Conservation (phyloP, 2,888 invertebrate genomes). For the Drosophila paucipuncta region DNA sequence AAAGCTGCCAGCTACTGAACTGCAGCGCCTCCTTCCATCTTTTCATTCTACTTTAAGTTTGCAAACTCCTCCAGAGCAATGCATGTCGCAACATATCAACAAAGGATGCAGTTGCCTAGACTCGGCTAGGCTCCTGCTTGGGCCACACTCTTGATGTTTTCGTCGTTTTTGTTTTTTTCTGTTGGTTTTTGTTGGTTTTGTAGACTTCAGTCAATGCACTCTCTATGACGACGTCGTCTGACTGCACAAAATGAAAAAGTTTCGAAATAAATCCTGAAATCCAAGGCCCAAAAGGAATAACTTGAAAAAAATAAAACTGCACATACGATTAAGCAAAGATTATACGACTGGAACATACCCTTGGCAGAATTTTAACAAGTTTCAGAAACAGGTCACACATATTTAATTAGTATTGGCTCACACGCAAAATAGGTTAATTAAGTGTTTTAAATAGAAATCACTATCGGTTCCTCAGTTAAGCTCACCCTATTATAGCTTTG, state of each 20-base stretch:
- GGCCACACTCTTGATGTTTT: conserved; percentile 50
- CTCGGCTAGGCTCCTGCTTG: conserved; percentile 5
- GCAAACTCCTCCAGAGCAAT: conserved; percentile 34
- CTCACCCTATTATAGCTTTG: no score
- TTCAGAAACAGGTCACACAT: background rate
- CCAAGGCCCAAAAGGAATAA: conserved; percentile 72
- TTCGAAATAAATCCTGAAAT: conserved; percentile 67
- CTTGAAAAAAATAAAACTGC: conserved; percentile 61
- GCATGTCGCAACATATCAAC: conserved; percentile 75
- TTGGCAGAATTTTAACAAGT: background rate
- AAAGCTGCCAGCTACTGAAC: conserved; percentile 68
- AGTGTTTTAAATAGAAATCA: background rate
- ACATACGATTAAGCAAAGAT: background rate
- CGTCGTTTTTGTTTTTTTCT: conserved; percentile 35
- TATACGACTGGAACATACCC: conserved; percentile 17
- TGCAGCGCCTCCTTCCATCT: conserved; percentile 21
- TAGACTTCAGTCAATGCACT: conserved; percentile 82
- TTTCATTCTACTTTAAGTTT: background rate
- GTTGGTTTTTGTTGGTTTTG: conserved; percentile 48
- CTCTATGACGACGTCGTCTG: conserved; percentile 81
- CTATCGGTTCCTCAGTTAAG: background rate
- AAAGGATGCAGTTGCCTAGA: conserved; percentile 73
- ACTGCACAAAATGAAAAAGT: conserved; percentile 82
- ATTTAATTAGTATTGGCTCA: background rate
- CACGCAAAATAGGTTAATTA: background rate